Evolutionary conservation across 64 coral and sea anemone species (phyloP).

Genomic region (Stylophora pistillata): DNA sequence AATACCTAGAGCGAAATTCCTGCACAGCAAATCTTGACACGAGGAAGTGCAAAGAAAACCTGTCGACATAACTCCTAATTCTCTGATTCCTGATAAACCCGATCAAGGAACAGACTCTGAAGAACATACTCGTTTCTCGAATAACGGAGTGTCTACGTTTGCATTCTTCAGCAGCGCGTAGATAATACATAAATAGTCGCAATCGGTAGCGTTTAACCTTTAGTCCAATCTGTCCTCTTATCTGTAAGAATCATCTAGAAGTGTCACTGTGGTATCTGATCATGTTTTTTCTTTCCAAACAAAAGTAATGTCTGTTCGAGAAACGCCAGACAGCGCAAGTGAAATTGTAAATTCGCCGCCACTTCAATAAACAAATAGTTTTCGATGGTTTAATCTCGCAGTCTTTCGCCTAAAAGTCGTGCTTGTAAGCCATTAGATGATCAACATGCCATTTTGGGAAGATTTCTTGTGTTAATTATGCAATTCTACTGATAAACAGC

Average conservation of each 20-base stretch:
- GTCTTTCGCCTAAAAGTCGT: background rate
- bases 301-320: background rate
- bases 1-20: too few species aligned
- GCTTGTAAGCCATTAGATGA: too few species aligned
- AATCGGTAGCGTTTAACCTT: slow-evolving; percentile 3
- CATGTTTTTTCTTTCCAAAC: background rate
- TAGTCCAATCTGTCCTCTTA: background rate
- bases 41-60: too few species aligned
- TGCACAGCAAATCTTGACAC: too few species aligned
- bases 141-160: too few species aligned
- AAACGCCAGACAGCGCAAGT: background rate
- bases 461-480: too few species aligned
- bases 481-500: background rate
- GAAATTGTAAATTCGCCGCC: background rate
- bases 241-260: background rate
- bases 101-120: too few species aligned
- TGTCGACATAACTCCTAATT: too few species aligned
- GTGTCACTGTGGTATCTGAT: background rate
- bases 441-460: too few species aligned
- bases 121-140: too few species aligned
- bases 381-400: background rate
- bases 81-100: too few species aligned
- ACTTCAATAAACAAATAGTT: background rate
- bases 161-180: too few species aligned
- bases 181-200: background rate